Conservation (phyloP, 2,888 invertebrate genomes). For the Drosophila prolongata region DNA sequence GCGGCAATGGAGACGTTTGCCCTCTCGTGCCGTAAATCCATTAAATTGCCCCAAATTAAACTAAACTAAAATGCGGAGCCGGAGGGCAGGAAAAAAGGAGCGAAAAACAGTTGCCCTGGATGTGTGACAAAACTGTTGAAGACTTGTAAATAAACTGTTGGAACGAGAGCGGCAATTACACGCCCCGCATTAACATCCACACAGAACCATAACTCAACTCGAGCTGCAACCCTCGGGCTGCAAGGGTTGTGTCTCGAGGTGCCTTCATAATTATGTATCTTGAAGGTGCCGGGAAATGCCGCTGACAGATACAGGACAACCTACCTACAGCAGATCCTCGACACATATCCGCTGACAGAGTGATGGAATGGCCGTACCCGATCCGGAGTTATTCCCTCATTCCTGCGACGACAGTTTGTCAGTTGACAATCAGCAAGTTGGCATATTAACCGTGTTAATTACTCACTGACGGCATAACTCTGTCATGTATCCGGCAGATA, state of each 20-base stretch:
- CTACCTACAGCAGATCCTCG: constrained; percentile 27
- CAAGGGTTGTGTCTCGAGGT: constrained; percentile 19
- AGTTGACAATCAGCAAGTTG: constrained; percentile 42
- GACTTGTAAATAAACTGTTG: constrained; percentile 59
- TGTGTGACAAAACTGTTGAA: constrained; percentile 57
- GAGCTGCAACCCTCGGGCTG: constrained; percentile 19
- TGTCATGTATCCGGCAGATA: constrained; percentile 19
- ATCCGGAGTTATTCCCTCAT: constrained; percentile 20
- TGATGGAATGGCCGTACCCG: constrained; percentile 4
- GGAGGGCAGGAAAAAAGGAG: constrained; percentile 1
- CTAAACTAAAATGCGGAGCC: constrained; percentile 31
- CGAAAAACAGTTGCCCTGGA: constrained; percentile 20
- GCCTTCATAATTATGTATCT: constrained; percentile 17
- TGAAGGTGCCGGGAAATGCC: constrained; percentile 31
- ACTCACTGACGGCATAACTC: constrained; percentile 41
- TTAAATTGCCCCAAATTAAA: constrained; percentile 52
- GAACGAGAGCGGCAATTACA: constrained; percentile 58
- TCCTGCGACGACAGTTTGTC: constrained; percentile 35
- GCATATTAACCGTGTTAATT: constrained; percentile 46
- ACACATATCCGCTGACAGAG: constrained; percentile 28
- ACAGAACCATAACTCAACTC: constrained; percentile 53
- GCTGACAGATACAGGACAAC: constrained; percentile 50
- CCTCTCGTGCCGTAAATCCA: constrained; percentile 65
- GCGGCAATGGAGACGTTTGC: constrained; percentile 73
- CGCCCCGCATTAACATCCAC: constrained; percentile 60